A percentile compares a stretch with the other conserved stretches of the same genome.
Evolutionary conservation across 2,888 invertebrate species (phyloP).

Genomic region (Tanypteryx hageni): DNA sequence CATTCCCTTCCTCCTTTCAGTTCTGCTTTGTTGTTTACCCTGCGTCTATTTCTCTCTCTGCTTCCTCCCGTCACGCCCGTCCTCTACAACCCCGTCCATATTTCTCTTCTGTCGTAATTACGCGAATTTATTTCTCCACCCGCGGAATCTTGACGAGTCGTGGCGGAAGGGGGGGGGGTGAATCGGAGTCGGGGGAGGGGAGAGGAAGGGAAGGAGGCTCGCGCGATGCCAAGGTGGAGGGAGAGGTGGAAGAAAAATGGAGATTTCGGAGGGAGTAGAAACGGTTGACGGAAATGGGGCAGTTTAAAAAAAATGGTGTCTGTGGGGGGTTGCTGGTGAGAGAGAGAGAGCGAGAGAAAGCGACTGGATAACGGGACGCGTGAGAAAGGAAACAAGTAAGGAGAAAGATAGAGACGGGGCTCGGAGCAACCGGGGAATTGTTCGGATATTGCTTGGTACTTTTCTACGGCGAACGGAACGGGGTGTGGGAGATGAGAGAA

Average conservation of each 20-base stretch:
- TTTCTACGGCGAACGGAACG: background rate
- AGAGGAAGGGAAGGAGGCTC: too few species aligned
- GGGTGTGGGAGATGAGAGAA: background rate
- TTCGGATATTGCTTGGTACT: too few species aligned
- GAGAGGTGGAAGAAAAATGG: background rate
- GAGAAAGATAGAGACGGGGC: background rate
- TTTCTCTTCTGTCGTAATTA: constrained; percentile 35
- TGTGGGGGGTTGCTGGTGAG: too few species aligned
- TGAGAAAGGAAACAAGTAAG: background rate
- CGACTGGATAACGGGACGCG: background rate
- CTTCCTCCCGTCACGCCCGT: background rate
- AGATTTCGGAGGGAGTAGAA: too few species aligned
- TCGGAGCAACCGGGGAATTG: too few species aligned
- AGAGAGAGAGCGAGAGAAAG: too few species aligned
- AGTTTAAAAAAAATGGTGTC: too few species aligned
- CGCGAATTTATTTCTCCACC: constrained; percentile 51
- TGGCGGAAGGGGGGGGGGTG: constrained; percentile 2
- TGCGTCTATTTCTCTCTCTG: background rate
- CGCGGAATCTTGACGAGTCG: constrained; percentile 48
- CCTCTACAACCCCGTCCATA: background rate
- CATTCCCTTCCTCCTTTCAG: background rate
- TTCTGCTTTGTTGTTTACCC: background rate
- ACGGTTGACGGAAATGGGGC: too few species aligned
- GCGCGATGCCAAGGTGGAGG: background rate
- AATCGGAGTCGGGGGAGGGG: background rate